phyloP scores from a whole-genome alignment of 2,888 invertebrate species.

The Caenorhabditis zanzibari region DNA sequence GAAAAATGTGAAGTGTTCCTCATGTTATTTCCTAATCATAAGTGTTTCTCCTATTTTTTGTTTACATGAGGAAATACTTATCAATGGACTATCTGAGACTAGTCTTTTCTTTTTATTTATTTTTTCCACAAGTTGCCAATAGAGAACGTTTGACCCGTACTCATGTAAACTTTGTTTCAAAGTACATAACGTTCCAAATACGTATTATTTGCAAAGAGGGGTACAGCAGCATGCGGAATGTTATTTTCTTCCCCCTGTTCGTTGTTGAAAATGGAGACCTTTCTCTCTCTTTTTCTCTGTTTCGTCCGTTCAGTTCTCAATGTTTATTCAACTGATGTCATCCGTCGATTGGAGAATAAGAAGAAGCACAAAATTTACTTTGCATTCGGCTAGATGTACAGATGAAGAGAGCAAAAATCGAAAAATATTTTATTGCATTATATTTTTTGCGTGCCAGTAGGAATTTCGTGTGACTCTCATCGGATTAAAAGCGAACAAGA shows the following conservation, averaged over 20 bases:
- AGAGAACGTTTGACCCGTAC: not conserved
- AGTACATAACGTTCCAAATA: not conserved
- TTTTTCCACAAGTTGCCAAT: not conserved
- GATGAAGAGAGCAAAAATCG: slow-evolving; percentile 31
- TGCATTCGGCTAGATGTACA: slow-evolving; percentile 37
- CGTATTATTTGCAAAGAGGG: not conserved
- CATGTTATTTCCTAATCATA: no score
- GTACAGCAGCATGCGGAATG: not conserved
- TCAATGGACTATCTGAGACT: no score
- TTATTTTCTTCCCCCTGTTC: not conserved
- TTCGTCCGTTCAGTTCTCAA: slow-evolving; percentile 3
- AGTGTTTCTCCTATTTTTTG: no score
- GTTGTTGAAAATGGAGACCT: slow-evolving; percentile 1
- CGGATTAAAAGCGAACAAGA: not conserved
- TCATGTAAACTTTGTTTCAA: not conserved
- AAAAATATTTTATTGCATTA: slow-evolving; percentile 1
- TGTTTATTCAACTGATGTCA: slow-evolving; percentile 56
- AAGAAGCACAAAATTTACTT: slow-evolving; percentile 37
- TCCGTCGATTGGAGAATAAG: slow-evolving; percentile 1
- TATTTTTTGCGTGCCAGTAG: no score
- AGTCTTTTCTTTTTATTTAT: not conserved
- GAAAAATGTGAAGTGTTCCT: no score
- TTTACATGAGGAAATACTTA: no score
- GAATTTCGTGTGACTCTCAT: not conserved
- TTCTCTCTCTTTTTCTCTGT: not conserved